phyloP scores from a whole-genome alignment of 2,113 vertebrate genomes.

The Sinocyclocheilus grahami region DNA sequence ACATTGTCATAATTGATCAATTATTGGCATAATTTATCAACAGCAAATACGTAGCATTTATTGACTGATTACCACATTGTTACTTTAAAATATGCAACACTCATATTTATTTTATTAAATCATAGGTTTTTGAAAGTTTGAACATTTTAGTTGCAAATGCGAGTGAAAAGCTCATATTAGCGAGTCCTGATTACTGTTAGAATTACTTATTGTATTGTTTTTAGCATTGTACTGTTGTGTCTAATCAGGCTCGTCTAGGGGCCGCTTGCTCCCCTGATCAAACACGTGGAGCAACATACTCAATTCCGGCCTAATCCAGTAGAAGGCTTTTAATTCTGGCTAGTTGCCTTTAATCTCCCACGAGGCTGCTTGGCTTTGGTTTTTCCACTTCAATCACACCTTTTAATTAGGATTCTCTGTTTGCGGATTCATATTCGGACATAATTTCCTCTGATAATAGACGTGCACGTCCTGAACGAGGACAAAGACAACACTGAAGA shows the following conservation, averaged over 20 bases:
- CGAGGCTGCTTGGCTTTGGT: constrained; percentile 27
- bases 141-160: not conserved
- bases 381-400: constrained; percentile 7
- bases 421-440: constrained; percentile 1
- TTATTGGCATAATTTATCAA: not conserved
- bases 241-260: not conserved
- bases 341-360: constrained; percentile 39
- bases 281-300: constrained; percentile 23
- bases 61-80: not conserved
- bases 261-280: not conserved
- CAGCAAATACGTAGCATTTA: not conserved
- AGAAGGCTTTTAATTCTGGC: constrained; percentile 32
- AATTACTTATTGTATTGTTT: not conserved
- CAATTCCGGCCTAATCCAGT: constrained; percentile 46
- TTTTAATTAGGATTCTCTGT: constrained; percentile 37
- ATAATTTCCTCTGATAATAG: constrained; percentile 12
- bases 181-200: not conserved
- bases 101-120: not conserved
- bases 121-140: not conserved
- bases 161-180: not conserved
- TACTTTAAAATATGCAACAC: not conserved
- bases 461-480: not conserved
- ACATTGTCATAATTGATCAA: not conserved
- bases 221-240: not conserved
- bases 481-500: not conserved